These are phyloP conservation scores for Galeopsomyia nigrocyanea DNA, from an alignment of 2,888 invertebrate genomes.

Conservation along the genomic window DNA sequence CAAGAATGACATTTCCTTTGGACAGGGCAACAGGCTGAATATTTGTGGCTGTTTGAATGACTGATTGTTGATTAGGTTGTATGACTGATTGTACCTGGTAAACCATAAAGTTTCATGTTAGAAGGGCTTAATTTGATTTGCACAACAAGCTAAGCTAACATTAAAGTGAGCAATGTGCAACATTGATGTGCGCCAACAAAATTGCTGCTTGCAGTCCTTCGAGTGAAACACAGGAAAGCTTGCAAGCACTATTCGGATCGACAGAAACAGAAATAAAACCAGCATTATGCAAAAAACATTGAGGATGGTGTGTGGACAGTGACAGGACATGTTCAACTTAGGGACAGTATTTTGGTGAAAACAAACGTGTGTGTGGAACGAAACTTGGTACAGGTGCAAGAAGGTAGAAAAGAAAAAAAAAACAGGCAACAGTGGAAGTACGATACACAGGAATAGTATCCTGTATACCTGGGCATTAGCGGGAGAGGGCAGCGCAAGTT, in stretches of 20 bases:
- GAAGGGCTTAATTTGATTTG: not conserved
- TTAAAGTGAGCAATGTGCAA: not conserved
- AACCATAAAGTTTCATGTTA: slow-evolving; percentile 46
- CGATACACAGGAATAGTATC: slow-evolving; percentile 53
- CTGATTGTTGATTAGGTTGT: slow-evolving; percentile 95
- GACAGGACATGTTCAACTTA: slow-evolving; percentile 7
- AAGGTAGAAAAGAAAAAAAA: slow-evolving; percentile 40
- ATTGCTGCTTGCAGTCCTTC: not conserved
- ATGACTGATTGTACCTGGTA: slow-evolving; percentile 94
- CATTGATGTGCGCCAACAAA: not conserved
- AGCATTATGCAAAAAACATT: slow-evolving; percentile 64
- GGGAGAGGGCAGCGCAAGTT: slow-evolving; percentile 79
- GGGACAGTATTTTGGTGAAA: not conserved
- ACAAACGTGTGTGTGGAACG: not conserved
- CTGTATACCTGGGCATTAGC: slow-evolving; percentile 65
- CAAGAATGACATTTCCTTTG: slow-evolving; percentile 90
- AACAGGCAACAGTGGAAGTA: slow-evolving; percentile 52
- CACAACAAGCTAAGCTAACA: not conserved
- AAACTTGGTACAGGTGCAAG: not conserved
- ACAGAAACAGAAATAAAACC: slow-evolving; percentile 52
- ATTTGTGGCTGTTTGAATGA: slow-evolving; percentile 93
- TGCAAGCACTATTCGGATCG: not conserved
- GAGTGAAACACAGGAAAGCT: not conserved
- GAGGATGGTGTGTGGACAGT: not conserved
- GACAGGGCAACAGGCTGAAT: slow-evolving; percentile 85